Evolutionary conservation across 2,113 vertebrate species (phyloP).

Genomic region (Camelus dromedarius): DNA sequence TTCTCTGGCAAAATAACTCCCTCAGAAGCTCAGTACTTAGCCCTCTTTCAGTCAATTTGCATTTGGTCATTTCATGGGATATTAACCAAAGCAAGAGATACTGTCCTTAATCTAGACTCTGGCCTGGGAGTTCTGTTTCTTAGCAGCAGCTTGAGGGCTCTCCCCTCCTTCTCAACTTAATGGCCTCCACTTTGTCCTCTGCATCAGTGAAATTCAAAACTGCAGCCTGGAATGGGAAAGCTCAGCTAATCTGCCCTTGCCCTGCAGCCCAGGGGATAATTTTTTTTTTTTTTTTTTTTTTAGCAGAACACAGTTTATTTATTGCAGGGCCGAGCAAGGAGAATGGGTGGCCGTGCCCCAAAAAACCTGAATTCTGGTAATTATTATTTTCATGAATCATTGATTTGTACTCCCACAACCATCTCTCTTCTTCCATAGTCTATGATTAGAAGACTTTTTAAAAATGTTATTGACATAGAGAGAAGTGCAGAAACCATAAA

Average conservation of each 20-base stretch:
- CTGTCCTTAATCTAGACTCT: neutral
- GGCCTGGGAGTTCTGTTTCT: constrained; percentile 12
- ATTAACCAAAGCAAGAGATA: constrained; percentile 47
- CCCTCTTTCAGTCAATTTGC: neutral
- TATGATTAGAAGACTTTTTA: neutral
- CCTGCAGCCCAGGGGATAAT: neutral
- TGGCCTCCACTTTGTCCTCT: neutral
- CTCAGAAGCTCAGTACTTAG: neutral
- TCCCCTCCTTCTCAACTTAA: neutral
- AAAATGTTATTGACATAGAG: neutral
- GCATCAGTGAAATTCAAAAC: neutral
- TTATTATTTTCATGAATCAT: neutral
- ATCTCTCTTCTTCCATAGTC: neutral
- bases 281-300: no score
- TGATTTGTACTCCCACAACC: neutral
- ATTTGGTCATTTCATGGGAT: constrained; percentile 56
- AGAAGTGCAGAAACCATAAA: neutral
- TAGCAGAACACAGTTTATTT: no score
- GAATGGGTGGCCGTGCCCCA: no score
- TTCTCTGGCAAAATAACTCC: neutral
- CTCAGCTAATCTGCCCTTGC: neutral
- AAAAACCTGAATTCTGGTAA: neutral
- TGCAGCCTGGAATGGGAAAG: neutral
- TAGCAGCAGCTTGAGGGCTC: neutral
- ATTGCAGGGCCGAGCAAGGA: no score